phyloP scores from a whole-genome alignment of 2,888 invertebrate species.

The Tetheella fluctuosa region DNA sequence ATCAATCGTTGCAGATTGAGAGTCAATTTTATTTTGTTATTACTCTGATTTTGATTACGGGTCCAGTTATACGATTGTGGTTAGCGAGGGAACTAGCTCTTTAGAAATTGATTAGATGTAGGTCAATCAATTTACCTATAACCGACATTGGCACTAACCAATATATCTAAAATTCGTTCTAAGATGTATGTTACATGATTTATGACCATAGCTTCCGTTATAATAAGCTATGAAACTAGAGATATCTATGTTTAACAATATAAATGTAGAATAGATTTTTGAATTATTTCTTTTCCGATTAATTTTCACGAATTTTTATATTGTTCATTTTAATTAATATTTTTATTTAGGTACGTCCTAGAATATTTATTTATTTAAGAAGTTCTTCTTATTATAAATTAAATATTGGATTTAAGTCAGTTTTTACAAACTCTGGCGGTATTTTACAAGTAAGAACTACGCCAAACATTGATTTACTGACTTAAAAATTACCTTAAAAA shows the following conservation, averaged over 20 bases:
- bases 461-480: not conserved
- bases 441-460: conserved; percentile 1
- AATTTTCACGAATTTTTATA: not conserved
- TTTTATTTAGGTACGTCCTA: too few relatives aligned
- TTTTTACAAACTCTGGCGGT: not conserved
- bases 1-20: not conserved
- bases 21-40: not conserved
- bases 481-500: too few relatives aligned
- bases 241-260: not conserved
- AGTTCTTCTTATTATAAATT: too few relatives aligned
- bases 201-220: not conserved
- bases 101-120: conserved; percentile 5
- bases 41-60: conserved; percentile 6
- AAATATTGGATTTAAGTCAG: too few relatives aligned
- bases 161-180: not conserved
- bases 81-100: not conserved
- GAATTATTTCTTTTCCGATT: not conserved
- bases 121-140: conserved; percentile 5
- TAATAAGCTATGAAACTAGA: not conserved
- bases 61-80: conserved; percentile 10
- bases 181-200: not conserved
- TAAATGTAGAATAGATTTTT: not conserved
- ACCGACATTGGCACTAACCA: not conserved
- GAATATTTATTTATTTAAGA: too few relatives aligned
- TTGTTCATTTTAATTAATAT: too few relatives aligned